Evolutionary conservation across 2,797 vertebrate species (phyloP), one percentile per base, ranked within the genome.

Genomic region (Rhyacichthys aspro): DNA sequence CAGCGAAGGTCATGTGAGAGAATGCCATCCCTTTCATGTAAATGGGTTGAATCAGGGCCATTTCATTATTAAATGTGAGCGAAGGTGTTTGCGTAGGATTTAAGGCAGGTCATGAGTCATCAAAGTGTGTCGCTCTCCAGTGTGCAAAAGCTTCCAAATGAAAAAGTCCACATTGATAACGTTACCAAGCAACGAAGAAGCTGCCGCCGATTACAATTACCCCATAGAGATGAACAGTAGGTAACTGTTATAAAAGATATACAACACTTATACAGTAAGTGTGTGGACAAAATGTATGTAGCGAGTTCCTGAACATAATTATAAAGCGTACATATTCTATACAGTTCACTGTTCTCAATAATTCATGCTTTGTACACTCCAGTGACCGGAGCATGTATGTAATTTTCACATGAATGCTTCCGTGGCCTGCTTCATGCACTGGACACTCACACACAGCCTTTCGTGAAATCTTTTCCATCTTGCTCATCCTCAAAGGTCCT

Each of bases 291-390:
- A 70, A 63, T 59, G 58, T 12, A 48, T 48, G 48, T 45, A 36
- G 23, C 43, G 55, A 56, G 52, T 54, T 53, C 19, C 57, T 48
- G 15, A 59, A 55, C 56, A 57, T 70, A 76, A 74, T 72, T 71
- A 59, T 49, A 68, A 15, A 33, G 32, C 5, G 39, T 37, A 12
- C 16, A 38, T 52, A 37, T 52, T 52, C 48, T 32, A 52, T 39
- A 43, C 5, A 43, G 39, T 43, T 37, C 59, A 38, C 10, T 37
- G 47, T 46, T 44, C 41, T 86, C 45, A 70, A 82, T 86, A 78
- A 86, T 84, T 86, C 63, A 86, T 82, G 67, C 55, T 45, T 62
- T 53, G 48, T 56, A 33, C 45, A 68, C 37, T 15, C 16, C 53
- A 72, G 72, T 57, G 58, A 55, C 43, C 55, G 47, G 16, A 1